These are phyloP conservation scores for Mus caroli DNA, from an alignment of 2,797 vertebrate species.

Conservation along the genomic window DNA sequence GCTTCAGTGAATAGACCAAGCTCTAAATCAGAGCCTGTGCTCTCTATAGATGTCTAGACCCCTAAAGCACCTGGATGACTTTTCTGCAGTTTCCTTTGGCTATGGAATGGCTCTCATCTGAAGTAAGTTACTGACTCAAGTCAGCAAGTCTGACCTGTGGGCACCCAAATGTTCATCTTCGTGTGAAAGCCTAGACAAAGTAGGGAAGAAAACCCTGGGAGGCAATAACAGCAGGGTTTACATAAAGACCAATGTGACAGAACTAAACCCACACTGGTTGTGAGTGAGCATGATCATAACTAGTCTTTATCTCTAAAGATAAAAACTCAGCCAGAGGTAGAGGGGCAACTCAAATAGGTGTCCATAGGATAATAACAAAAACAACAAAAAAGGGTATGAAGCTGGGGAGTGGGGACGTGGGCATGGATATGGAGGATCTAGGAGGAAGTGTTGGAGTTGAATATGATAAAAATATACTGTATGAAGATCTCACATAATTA, in stretches of 20 bases:
- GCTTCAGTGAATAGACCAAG: not conserved
- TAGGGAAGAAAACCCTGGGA: not conserved
- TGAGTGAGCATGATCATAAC: not conserved
- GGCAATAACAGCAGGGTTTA: not conserved
- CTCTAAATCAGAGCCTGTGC: not conserved
- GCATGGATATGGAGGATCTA: not conserved
- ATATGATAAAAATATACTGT: not conserved
- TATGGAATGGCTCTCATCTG: not conserved
- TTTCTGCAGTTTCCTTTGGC: not conserved
- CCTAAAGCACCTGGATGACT: not conserved
- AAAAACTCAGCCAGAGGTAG: not conserved
- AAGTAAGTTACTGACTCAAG: not conserved
- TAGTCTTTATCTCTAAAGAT: conserved; percentile 26
- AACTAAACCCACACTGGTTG: not conserved
- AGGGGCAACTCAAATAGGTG: not conserved
- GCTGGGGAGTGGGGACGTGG: not conserved
- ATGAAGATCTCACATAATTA: not conserved
- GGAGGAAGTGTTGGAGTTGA: not conserved
- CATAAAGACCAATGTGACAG: not conserved
- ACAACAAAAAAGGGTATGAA: not conserved
- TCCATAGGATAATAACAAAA: not conserved
- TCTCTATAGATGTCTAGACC: not conserved
- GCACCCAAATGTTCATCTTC: not conserved
- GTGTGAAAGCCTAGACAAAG: not conserved
- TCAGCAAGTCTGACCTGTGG: not conserved